Conservation (phyloP, 1,140 invertebrate genomes). For the Ceratosolen fusciceps region DNA sequence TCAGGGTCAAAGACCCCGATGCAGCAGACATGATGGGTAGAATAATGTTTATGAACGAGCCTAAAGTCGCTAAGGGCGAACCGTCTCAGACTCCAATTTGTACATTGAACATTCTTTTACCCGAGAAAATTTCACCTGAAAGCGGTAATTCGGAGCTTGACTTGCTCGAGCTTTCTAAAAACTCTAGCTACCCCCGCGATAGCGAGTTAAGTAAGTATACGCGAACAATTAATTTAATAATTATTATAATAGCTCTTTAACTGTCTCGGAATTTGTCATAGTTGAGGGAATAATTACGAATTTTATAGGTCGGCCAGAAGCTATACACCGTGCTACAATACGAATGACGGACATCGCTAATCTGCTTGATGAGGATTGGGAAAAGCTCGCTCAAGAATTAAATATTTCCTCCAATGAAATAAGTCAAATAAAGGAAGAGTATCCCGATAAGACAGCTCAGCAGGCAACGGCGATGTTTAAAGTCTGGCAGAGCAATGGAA, state of each 20-base stretch:
- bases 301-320: slow-evolving; percentile 74
- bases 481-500: slow-evolving; percentile 84
- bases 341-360: slow-evolving; percentile 94
- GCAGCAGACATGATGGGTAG: slow-evolving; percentile 80
- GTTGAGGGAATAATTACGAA: neutral
- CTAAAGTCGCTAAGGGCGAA: slow-evolving; percentile 87
- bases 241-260: neutral
- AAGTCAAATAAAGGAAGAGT: slow-evolving; percentile 88
- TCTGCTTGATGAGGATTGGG: slow-evolving; percentile 92
- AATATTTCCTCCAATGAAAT: slow-evolving; percentile 90
- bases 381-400: slow-evolving; percentile 86
- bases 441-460: slow-evolving; percentile 86
- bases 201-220: slow-evolving; percentile 69
- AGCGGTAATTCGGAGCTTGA: slow-evolving; percentile 80
- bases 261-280: neutral
- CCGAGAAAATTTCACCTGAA: slow-evolving; percentile 81
- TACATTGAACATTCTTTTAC: slow-evolving; percentile 90
- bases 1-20: slow-evolving; percentile 87
- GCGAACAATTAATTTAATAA: neutral
- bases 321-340: slow-evolving; percentile 83
- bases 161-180: slow-evolving; percentile 77
- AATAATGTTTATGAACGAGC: slow-evolving; percentile 95
- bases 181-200: slow-evolving; percentile 77
- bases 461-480: slow-evolving; percentile 95
- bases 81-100: slow-evolving; percentile 90